phyloP scores from a whole-genome alignment of 1,140 invertebrate genomes.

The Stenopsyche tienmushanensis region DNA sequence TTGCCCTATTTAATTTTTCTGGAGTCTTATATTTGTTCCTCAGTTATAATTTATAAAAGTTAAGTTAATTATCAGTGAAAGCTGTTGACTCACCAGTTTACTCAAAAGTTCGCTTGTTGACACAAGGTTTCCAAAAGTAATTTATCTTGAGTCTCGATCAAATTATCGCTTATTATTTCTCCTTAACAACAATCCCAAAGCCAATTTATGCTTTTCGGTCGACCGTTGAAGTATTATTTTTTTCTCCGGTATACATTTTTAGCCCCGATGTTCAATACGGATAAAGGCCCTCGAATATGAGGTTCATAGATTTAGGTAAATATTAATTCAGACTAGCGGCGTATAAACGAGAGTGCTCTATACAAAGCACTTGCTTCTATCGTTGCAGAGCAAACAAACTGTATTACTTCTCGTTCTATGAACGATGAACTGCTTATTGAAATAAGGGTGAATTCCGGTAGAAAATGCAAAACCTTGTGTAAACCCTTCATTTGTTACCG shows the following conservation, averaged over 20 bases:
- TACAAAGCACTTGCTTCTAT: slow-evolving; percentile 9
- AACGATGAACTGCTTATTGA: neutral
- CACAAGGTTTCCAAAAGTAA: neutral
- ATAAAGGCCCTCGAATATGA: no score
- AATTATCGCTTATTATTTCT: no score
- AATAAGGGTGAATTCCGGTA: no score
- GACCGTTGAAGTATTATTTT: no score
- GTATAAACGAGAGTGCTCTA: slow-evolving; percentile 17
- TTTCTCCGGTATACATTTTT: no score
- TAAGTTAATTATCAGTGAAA: neutral
- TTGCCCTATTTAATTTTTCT: no score
- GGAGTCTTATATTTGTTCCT: neutral
- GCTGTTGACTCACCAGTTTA: neutral
- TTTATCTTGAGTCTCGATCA: neutral
- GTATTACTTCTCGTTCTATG: neutral
- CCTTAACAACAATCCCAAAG: no score
- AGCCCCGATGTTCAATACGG: no score
- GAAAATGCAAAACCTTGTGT: no score
- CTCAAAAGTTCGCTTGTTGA: neutral
- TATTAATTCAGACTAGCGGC: slow-evolving; percentile 20
- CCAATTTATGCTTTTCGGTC: no score
- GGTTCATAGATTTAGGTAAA: slow-evolving; percentile 5
- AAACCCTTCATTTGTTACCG: no score
- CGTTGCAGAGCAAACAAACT: slow-evolving; percentile 17
- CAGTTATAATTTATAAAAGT: neutral